Conservation (phyloP, 2,797 vertebrate species). For the Anniella stebbinsi region DNA sequence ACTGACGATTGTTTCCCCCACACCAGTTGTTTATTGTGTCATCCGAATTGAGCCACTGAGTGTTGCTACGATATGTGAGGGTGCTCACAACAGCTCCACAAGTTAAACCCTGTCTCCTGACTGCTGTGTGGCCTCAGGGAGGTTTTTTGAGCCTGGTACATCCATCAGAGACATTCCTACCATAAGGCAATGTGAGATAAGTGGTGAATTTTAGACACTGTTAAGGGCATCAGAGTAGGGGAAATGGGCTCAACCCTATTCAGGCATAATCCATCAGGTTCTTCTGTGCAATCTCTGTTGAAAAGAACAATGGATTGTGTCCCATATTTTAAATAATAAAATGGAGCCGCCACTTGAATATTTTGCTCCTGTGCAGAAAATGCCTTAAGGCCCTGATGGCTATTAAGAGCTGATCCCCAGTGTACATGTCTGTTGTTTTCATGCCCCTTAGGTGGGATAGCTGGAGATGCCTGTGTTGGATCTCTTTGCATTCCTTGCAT, state of each 20-base stretch:
- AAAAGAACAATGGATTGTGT: neutral
- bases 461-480: conserved; percentile 54
- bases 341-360: neutral
- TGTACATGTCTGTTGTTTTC: neutral
- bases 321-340: too few relatives aligned
- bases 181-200: neutral
- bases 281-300: neutral
- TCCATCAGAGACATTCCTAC: neutral
- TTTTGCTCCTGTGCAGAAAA: neutral
- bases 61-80: neutral
- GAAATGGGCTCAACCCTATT: neutral
- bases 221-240: neutral
- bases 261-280: neutral
- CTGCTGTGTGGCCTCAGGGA: neutral
- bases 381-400: neutral
- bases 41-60: too few relatives aligned
- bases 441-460: neutral
- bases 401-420: neutral
- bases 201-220: too few relatives aligned
- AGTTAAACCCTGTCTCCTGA: neutral
- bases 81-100: neutral
- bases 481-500: conserved; percentile 69
- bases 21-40: too few relatives aligned
- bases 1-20: too few relatives aligned
- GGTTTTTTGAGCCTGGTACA: neutral